phyloP scores from a whole-genome alignment of 2,797 vertebrate genomes.

The Hippopotamyrus pictus region DNA sequence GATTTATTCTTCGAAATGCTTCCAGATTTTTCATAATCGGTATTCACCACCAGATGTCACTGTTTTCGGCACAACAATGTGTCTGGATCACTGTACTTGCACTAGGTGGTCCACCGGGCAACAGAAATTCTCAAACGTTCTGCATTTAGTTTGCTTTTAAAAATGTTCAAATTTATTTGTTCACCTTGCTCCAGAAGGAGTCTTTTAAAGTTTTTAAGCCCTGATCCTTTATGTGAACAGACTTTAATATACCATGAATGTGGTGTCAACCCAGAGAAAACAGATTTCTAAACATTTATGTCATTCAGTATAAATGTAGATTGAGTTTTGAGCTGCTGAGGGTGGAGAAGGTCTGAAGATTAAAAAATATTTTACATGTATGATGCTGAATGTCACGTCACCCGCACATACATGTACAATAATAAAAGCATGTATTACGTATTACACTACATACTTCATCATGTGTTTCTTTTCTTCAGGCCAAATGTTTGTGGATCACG shows the following conservation, averaged over 20 bases:
- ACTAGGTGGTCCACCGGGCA: neutral
- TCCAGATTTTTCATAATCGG: neutral
- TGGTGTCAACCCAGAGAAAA: neutral
- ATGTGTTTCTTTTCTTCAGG: slow-evolving; percentile 54
- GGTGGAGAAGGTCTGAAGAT: neutral
- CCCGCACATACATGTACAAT: neutral
- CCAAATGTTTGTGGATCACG: slow-evolving; percentile 95
- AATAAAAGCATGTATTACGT: neutral
- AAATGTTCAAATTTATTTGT: neutral
- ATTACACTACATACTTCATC: slow-evolving; percentile 9
- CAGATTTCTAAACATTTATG: neutral
- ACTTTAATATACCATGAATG: neutral
- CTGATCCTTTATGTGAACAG: neutral
- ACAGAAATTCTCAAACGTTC: neutral
- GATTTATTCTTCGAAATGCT: neutral
- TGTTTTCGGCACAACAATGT: slow-evolving; percentile 7
- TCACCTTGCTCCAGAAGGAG: neutral
- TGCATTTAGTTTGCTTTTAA: neutral
- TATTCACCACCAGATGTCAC: slow-evolving; percentile 12
- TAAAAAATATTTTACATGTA: neutral
- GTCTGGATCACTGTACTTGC: neutral
- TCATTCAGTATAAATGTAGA: neutral
- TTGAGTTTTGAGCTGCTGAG: neutral
- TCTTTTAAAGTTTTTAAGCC: neutral
- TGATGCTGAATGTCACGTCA: neutral